Evolutionary conservation across 2,797 vertebrate genomes (phyloP).

Genomic region (Schizopygopsis pylzovi): DNA sequence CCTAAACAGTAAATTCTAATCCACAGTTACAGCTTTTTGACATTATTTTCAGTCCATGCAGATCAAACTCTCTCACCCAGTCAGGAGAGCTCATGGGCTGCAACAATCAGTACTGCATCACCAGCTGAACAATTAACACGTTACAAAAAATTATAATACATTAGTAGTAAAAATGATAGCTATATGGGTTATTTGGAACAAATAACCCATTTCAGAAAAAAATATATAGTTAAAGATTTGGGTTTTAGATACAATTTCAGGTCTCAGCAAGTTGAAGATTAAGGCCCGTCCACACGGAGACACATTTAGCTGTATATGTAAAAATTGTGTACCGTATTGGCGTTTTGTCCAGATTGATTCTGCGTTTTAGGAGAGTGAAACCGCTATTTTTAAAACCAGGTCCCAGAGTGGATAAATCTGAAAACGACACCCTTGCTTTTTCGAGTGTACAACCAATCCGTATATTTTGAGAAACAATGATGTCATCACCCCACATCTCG

Average conservation of each 20-base stretch:
- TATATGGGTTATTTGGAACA: neutral
- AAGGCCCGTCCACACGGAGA: no score
- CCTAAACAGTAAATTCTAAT: constrained; percentile 58
- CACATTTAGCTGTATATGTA: no score
- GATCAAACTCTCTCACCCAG: neutral
- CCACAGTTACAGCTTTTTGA: constrained; percentile 45
- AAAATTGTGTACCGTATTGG: no score
- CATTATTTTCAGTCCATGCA: constrained; percentile 24
- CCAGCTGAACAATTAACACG: neutral
- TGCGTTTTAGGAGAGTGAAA: no score
- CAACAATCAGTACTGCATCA: neutral
- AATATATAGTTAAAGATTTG: neutral
- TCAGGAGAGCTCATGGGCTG: constrained; percentile 6
- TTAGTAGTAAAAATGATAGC: neutral
- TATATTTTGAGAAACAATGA: no score
- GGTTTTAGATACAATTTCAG: constrained; percentile 1
- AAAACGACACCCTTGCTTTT: no score
- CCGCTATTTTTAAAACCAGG: no score
- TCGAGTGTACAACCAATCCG: no score
- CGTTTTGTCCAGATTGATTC: no score
- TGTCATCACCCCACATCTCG: no score
- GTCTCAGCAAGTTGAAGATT: constrained; percentile 17
- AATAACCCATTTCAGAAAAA: neutral
- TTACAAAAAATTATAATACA: neutral
- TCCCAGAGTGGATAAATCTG: no score